Percentiles rank a stretch among this genome's conserved stretches.
These are phyloP conservation scores for Grammomys surdaster DNA, from an alignment of 2,113 vertebrate species.

Conservation along the genomic window DNA sequence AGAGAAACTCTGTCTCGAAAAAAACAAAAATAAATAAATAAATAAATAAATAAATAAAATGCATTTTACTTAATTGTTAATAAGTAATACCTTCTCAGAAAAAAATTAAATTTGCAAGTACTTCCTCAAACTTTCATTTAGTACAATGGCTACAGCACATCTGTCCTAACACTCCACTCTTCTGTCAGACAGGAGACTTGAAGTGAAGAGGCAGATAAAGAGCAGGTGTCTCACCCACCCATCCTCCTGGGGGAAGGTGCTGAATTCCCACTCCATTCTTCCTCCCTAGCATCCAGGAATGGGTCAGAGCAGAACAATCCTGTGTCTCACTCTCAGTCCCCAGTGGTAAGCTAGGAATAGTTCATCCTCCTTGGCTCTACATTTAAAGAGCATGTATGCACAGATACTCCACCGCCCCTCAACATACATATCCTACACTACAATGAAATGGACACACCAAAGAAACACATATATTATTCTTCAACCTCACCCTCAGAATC, in stretches of 20 bases:
- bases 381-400: neutral
- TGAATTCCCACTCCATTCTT: neutral
- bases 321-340: neutral
- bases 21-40: no score
- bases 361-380: no score
- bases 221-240: neutral
- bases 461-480: neutral
- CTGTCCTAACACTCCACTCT: neutral
- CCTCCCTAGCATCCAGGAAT: neutral
- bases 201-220: neutral
- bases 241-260: neutral
- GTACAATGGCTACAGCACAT: neutral
- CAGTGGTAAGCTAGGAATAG: neutral
- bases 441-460: neutral
- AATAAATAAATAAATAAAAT: neutral
- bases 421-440: neutral
- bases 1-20: no score
- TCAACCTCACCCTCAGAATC: neutral
- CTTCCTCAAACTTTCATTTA: constrained; percentile 4
- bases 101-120: neutral
- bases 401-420: no score
- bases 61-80: neutral
- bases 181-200: neutral
- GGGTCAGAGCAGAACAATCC: neutral
- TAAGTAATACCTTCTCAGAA: neutral